Base-by-base conservation (phyloP, 2,888 invertebrate species). In the Capitulum mitella region DNA sequence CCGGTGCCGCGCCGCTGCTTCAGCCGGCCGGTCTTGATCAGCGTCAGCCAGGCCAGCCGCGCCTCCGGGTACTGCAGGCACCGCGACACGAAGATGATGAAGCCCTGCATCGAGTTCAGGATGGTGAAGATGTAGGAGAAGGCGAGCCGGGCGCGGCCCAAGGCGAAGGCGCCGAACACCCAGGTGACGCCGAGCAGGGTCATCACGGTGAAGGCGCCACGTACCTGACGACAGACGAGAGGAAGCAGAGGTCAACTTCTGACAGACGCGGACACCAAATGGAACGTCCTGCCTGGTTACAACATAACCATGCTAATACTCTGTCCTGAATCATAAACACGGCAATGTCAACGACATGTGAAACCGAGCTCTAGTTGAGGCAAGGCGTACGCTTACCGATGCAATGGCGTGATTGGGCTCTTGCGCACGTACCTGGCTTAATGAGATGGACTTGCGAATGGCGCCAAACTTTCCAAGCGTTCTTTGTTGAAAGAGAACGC, bases 81-180 rank as follows among this genome's bases (percentile, higher is more conserved):
- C 83, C 85, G 82, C 8, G 84, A 83, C n/a, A 85, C 37, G 79
- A 85, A 85, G 51, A 85, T 84, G 54, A 85, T 82, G 79, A 85
- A 84, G 8, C 85, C 85, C 80, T 85, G 85, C 10, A 84, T 79
- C 16, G 85, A 84, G 76, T 84, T 85, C 48, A 83, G 80, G 10
- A 85, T 79, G 82, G 84, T 85, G 81, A 85, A 85, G n/a, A 84
- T 77, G 79, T 85, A 85, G 78, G 84, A 83, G 54, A 85, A 84
- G 16, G 82, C 79, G 10, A 84, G 43, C 46, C 82, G 83, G 29
- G 81, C 80, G 48, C 82, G 82, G 12, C 85, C 85, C 46, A 85
- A 70, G 14, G 84, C 84, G 61, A 85, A 79, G 10, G 83, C 83
- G 32, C 85, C 85, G 64, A 84, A 84, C 5, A 85, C 82, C 85